These are phyloP conservation scores for Pedetes capensis DNA, from an alignment of 2,113 vertebrate species.

Conservation along the genomic window DNA sequence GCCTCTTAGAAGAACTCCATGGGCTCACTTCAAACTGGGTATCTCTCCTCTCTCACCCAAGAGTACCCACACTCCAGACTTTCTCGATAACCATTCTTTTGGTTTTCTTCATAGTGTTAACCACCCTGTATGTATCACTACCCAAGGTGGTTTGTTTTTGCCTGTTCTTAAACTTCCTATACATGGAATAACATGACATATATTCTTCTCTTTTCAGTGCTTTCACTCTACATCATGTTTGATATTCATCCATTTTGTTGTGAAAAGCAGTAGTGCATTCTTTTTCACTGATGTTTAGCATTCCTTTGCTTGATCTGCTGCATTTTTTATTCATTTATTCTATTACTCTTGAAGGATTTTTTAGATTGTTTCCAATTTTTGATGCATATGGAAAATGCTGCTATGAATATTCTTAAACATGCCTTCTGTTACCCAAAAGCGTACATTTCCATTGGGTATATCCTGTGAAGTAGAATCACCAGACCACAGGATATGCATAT, in stretches of 20 bases:
- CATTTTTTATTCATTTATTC: background rate
- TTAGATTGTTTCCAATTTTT: background rate
- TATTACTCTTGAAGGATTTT: background rate
- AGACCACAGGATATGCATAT: background rate
- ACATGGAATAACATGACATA: background rate
- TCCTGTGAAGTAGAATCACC: too few species aligned
- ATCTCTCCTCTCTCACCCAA: background rate
- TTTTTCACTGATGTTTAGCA: background rate
- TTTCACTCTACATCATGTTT: accelerated
- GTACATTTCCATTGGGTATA: background rate
- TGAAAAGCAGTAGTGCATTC: accelerated
- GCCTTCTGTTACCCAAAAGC: background rate
- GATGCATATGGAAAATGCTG: background rate
- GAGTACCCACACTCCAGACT: background rate
- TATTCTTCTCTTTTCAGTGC: background rate
- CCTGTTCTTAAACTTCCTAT: background rate
- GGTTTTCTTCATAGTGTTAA: background rate
- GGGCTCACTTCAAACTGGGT: background rate
- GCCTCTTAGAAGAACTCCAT: background rate
- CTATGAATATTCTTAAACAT: background rate
- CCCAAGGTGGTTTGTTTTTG: too few species aligned
- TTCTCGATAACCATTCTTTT: background rate
- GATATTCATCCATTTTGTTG: too few species aligned
- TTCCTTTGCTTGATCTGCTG: background rate
- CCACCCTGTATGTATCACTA: background rate